Evolutionary conservation across 2,797 vertebrate species (phyloP), one percentile per base, ranked within the genome.

Genomic region (Acanthurus leucopareius): DNA sequence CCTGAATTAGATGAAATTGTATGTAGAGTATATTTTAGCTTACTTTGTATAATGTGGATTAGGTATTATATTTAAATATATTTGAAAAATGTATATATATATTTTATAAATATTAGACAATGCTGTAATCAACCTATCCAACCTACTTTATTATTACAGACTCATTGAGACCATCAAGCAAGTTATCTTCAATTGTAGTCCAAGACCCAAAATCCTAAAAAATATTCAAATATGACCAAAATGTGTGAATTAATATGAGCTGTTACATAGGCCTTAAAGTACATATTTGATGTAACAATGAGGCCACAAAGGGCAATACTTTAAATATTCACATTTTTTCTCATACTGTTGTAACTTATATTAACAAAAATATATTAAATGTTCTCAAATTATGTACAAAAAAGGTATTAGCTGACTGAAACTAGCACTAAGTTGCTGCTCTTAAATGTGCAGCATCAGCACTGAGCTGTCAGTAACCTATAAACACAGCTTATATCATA

Each of bases 401-500:
- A 82, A 35, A 20, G 58, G 57, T 44, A 54, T 58, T 4, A 61
- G 56, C 19, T 16, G 42, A 44, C 15, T 20, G 25, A 20, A 60
- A 73, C 25, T 49, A n/a, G 2, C 20, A 45, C 15, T 22, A 38
- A 40, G 25, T 17, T 6, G 1, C 7, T 51, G 10, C 16, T 28
- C 56, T 9, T 8, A 70, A 48, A 52, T 17, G 22, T 69, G 72
- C 17, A 28, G 20, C 66, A 57, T 65, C 65, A 77, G 48, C 28
- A 11, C 17, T n/a, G 42, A 83, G 48, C 65, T 52, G 64, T 75
- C 52, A 59, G 40, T 44, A 42, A 57, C n/a, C 52, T 11, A 73
- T 54, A 65, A 68, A 87, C 32, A 60, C 32, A 52, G 32, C 49
- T 78, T 48, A 76, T 35, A 59, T 54, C 14, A 80, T 66, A 5